Base-by-base conservation (phyloP, 2,888 invertebrate genomes). In the Platycheirus rosarum region DNA sequence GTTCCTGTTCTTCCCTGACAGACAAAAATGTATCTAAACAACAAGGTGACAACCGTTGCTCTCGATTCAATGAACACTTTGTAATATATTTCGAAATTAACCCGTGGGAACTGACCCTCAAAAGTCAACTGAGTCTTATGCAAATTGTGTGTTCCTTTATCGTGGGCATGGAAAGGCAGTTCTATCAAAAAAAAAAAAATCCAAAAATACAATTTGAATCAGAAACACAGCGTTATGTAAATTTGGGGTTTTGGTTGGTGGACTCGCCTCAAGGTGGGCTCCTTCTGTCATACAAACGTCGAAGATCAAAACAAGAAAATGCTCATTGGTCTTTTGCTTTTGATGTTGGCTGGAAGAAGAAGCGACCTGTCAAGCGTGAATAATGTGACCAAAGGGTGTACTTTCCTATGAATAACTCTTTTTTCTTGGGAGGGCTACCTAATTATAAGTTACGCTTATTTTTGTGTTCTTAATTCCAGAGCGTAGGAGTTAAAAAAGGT, bases 331-430 rank as follows among this genome's bases (percentile, higher is more conserved):
- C 48, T 49, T 62, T 42, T 42, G 23, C 26, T 37, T 60, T 29
- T 65, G 63, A 35, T 57, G 42, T 55, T 48, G 53, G 14, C 16
- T 26, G 14, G 32, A 60, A 68, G 55, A 69, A 75, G 23, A 13
- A 55, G 66, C 68, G 75, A 69, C 79, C 63, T 79, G 79, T 75
- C 79, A 75, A 57, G 69, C 69, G 79, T 74, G 63, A 79, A 63
- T 79, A 79, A 79, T 79, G 74, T 35, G 13, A 32, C 35, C 40
- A 79, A 68, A 63, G 78, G 78, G 74, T 79, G 53, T 55, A 79
- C 44, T 51, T 73, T 51, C 49, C 57, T 63, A 51, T 62, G 60
- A 60, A 29, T 32, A 35, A 37, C 60, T 37, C 13, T 5, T n/a
- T 60, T 8, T 53, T 37, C 20, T 63, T 37, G 65, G 42, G 42